Evolutionary conservation across 2,888 invertebrate species (phyloP).

Genomic region (Eupithecia subfuscata): DNA sequence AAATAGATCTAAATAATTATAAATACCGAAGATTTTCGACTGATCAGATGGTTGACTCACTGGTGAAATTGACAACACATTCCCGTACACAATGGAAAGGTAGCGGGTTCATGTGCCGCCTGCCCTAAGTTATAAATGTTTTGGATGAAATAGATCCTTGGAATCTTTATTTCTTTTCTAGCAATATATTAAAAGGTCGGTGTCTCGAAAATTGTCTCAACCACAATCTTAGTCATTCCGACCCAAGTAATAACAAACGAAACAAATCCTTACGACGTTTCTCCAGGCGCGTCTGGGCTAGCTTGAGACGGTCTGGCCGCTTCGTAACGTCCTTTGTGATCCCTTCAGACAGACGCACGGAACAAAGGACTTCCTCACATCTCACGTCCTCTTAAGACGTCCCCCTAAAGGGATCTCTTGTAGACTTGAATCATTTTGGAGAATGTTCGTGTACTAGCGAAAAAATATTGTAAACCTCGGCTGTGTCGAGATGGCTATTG

Average conservation of each 20-base stretch:
- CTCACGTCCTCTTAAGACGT: constrained; percentile 23
- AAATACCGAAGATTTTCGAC: background rate
- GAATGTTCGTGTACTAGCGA: background rate
- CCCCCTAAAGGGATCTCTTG: constrained; percentile 3
- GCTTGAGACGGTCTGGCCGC: constrained; percentile 36
- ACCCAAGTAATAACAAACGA: background rate
- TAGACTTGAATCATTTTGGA: constrained; percentile 9
- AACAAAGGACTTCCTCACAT: constrained; percentile 22
- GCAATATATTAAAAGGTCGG: background rate
- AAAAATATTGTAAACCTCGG: background rate
- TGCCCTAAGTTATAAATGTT: background rate
- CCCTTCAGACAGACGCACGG: constrained; percentile 24
- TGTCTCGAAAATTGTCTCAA: background rate
- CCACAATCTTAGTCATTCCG: background rate
- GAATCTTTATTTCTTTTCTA: background rate
- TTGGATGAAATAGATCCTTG: background rate
- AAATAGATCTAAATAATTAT: background rate
- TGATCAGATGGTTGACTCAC: background rate
- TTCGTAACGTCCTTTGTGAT: constrained; percentile 32
- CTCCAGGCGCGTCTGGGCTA: constrained; percentile 17
- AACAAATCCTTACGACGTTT: background rate
- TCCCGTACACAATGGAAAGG: background rate
- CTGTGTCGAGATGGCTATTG: background rate
- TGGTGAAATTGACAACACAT: background rate
- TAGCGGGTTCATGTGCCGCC: background rate